Evolutionary conservation across 53 echinoderm and acorn worm species (phyloP).

Genomic region (Arbacia lixula): DNA sequence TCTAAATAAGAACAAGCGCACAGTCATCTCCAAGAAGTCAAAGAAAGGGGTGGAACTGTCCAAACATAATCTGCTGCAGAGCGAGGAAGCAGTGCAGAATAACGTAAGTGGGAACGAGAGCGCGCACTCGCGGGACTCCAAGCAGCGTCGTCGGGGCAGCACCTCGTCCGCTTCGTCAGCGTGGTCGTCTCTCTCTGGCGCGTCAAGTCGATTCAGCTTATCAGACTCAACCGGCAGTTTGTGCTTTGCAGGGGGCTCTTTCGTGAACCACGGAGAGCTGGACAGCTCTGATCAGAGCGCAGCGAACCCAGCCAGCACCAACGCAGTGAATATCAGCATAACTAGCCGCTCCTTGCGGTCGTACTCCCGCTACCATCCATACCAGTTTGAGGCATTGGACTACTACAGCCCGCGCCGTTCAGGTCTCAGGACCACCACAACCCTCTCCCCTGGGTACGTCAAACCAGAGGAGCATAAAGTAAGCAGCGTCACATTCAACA

Average conservation of each 20-base stretch:
- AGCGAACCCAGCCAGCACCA: not conserved
- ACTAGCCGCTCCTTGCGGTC: slow-evolving; percentile 81
- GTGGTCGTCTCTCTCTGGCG: slow-evolving; percentile 56
- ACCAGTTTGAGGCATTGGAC: slow-evolving; percentile 88
- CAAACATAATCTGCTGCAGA: slow-evolving; percentile 33
- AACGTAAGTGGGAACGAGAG: slow-evolving; percentile 51
- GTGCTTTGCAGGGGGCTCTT: slow-evolving; percentile 12
- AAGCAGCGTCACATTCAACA: slow-evolving; percentile 24
- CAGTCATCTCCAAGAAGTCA: slow-evolving; percentile 33
- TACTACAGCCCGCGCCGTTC: slow-evolving; percentile 85
- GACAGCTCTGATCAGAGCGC: slow-evolving; percentile 17
- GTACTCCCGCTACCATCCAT: slow-evolving; percentile 88
- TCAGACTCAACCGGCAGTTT: slow-evolving; percentile 39
- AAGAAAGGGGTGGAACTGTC: slow-evolving; percentile 41
- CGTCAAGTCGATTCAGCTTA: slow-evolving; percentile 29
- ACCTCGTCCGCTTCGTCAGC: slow-evolving; percentile 62
- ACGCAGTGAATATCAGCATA: slow-evolving; percentile 51
- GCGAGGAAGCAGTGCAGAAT: slow-evolving; percentile 18
- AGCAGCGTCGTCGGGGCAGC: slow-evolving; percentile 45
- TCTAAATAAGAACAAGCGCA: slow-evolving; percentile 50
- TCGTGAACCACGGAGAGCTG: slow-evolving; percentile 12
- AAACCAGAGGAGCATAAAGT: slow-evolving; percentile 21
- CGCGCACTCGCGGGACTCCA: slow-evolving; percentile 43
- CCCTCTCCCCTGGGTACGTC: slow-evolving; percentile 14
- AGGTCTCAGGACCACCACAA: slow-evolving; percentile 48